phyloP scores from a whole-genome alignment of 1,140 invertebrate species.

The Plodia interpunctella region DNA sequence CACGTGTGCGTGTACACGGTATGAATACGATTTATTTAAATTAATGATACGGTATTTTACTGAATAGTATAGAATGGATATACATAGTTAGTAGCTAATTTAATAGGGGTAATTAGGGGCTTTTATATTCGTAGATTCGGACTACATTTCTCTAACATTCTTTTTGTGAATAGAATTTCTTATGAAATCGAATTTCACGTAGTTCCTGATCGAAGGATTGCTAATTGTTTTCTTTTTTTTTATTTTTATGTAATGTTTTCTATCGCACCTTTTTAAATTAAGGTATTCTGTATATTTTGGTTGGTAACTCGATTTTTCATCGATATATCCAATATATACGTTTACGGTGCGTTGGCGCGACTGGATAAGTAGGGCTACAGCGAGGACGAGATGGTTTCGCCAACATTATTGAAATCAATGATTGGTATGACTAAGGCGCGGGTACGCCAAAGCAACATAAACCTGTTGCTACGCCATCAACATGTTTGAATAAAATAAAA shows the following conservation, averaged over 20 bases:
- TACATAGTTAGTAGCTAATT: slow-evolving; percentile 62
- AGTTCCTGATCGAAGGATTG: slow-evolving; percentile 25
- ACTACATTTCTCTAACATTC: slow-evolving; percentile 24
- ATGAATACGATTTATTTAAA: slow-evolving; percentile 41
- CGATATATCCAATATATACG: slow-evolving; percentile 13
- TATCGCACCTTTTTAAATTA: slow-evolving; percentile 26
- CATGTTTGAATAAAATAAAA: too few relatives aligned
- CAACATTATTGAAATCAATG: background rate
- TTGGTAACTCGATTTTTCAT: slow-evolving; percentile 14
- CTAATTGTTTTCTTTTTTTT: slow-evolving; percentile 16
- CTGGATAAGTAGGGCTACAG: background rate
- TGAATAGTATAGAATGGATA: slow-evolving; percentile 64
- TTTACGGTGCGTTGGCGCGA: background rate
- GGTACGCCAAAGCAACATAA: background rate
- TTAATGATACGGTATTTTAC: slow-evolving; percentile 56
- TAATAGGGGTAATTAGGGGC: slow-evolving; percentile 62
- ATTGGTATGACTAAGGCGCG: background rate
- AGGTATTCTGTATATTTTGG: slow-evolving; percentile 36
- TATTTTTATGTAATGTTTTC: slow-evolving; percentile 20
- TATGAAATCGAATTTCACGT: slow-evolving; percentile 19
- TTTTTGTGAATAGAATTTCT: slow-evolving; percentile 19
- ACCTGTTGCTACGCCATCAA: too few relatives aligned
- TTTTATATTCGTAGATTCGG: slow-evolving; percentile 49
- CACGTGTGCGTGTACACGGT: slow-evolving; percentile 19
- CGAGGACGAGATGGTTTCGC: too few relatives aligned